These are phyloP conservation scores for Athene cunicularia DNA, from an alignment of 2,113 vertebrate species.

Conservation along the genomic window DNA sequence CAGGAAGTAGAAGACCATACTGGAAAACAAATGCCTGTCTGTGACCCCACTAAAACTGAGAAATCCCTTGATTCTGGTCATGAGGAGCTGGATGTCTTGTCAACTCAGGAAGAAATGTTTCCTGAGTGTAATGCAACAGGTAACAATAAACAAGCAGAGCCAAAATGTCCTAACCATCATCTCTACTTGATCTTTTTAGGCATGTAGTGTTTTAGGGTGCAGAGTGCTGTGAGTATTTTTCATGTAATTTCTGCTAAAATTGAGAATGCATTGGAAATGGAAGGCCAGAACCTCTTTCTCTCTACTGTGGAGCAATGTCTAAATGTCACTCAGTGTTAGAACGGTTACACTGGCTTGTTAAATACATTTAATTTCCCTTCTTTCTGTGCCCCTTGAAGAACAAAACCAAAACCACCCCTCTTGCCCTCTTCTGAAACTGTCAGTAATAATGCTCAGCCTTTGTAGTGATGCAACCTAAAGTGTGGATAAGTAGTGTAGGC, in stretches of 20 bases:
- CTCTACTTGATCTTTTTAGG: neutral
- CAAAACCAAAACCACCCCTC: neutral
- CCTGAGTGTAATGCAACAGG: conserved; percentile 75
- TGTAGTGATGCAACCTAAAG: neutral
- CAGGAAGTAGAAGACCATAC: conserved; percentile 27
- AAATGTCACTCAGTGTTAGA: neutral
- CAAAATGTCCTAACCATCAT: neutral
- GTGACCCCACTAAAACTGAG: conserved; percentile 62
- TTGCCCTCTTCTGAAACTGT: neutral
- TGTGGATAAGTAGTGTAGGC: neutral
- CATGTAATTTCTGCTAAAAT: neutral
- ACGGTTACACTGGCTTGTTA: neutral
- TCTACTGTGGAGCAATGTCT: neutral
- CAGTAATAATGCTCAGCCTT: neutral
- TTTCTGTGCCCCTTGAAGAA: neutral
- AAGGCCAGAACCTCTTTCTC: neutral
- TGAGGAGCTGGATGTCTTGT: conserved; percentile 77
- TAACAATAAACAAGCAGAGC: neutral
- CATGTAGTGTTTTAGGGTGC: neutral
- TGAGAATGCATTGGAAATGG: neutral
- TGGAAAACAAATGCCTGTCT: conserved; percentile 44
- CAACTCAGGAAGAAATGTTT: conserved; percentile 92
- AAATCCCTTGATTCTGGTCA: conserved; percentile 1
- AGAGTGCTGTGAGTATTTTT: neutral
- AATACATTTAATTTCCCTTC: neutral